phyloP scores from a whole-genome alignment of 2,113 vertebrate genomes.

The Tauraco erythrolophus region DNA sequence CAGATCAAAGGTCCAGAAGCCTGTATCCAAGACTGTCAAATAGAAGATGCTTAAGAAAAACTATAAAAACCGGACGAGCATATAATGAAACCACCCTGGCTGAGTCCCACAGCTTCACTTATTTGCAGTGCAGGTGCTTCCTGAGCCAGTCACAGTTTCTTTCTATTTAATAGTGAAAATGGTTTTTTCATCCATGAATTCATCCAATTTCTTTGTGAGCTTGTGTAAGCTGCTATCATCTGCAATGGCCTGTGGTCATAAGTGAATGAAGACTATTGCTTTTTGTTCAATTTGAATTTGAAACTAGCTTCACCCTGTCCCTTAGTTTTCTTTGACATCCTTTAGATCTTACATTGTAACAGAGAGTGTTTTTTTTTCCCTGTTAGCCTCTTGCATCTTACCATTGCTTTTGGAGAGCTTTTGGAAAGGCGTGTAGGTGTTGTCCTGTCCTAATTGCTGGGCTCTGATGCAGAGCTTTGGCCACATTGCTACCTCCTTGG shows the following conservation, averaged over 20 bases:
- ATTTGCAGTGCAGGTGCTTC: background rate
- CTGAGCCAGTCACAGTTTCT: background rate
- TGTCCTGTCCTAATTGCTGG: background rate
- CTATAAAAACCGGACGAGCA: background rate
- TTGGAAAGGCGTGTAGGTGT: accelerated
- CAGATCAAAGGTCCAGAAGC: background rate
- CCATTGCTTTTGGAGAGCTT: background rate
- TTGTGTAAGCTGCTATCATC: background rate
- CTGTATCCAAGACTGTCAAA: background rate
- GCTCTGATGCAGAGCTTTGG: accelerated
- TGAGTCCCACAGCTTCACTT: background rate
- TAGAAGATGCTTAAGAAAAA: background rate
- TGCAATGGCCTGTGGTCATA: background rate
- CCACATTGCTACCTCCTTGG: background rate
- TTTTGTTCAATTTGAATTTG: background rate
- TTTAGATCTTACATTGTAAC: background rate
- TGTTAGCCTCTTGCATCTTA: background rate
- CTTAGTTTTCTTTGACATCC: background rate
- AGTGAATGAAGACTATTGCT: background rate
- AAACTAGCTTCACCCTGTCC: background rate
- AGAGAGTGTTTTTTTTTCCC: background rate
- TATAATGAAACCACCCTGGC: background rate
- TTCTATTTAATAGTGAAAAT: background rate
- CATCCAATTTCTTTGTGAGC: background rate
- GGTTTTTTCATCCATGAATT: background rate